phyloP scores from a whole-genome alignment of 2,113 vertebrate species.

The Dermatemys mawii region DNA sequence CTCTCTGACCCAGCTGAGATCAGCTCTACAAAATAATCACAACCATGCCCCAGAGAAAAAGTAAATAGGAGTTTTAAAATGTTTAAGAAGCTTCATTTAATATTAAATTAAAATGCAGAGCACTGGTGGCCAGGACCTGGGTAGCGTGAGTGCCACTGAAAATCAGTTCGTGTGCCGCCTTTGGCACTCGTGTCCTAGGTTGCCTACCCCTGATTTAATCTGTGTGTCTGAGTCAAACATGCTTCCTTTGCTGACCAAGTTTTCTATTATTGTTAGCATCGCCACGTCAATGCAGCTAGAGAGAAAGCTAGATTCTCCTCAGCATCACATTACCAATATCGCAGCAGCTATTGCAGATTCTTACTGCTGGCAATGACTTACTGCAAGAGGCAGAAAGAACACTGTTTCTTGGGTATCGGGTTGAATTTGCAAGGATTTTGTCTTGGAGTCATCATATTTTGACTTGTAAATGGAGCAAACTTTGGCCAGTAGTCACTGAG shows the following conservation, averaged over 20 bases:
- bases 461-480: not conserved
- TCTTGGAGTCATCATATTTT: slow-evolving; percentile 2
- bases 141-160: too few species aligned
- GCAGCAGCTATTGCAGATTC: not conserved
- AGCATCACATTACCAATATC: not conserved
- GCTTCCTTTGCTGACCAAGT: not conserved
- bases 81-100: too few species aligned
- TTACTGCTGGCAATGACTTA: not conserved
- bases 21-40: not conserved
- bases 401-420: not conserved
- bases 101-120: too few species aligned
- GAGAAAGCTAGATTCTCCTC: not conserved
- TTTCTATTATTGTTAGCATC: not conserved
- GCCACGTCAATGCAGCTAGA: not conserved
- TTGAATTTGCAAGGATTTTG: rapidly evolving
- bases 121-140: too few species aligned
- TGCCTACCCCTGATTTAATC: too few species aligned
- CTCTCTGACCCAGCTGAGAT: not conserved
- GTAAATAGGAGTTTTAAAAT: too few species aligned
- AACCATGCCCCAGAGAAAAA: not conserved
- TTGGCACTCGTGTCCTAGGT: too few species aligned
- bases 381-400: not conserved
- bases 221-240: slow-evolving; percentile 4
- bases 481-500: not conserved
- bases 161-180: too few species aligned